These are phyloP conservation scores for Anoplophora glabripennis DNA, from an alignment of 1,140 invertebrate genomes.

Conservation along the genomic window DNA sequence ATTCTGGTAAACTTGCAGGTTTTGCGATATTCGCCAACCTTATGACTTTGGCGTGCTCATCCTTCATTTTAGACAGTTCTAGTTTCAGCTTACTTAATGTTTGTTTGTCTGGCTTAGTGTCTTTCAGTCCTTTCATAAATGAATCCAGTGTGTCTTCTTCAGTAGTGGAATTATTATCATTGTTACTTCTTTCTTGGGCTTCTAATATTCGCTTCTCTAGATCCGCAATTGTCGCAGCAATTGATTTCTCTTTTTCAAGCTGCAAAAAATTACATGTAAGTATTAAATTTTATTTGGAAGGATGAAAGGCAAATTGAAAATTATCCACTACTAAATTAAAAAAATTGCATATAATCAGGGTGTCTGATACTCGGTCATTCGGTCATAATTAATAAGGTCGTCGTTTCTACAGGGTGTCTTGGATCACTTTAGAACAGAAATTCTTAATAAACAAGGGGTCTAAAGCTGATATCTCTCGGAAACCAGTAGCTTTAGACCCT, in stretches of 20 bases:
- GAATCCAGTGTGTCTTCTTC: conserved; percentile 67
- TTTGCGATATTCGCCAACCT: conserved; percentile 74
- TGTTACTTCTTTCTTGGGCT: conserved; percentile 47
- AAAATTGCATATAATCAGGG: no score
- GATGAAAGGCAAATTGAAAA: no score
- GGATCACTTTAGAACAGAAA: no score
- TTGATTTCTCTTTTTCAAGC: conserved; percentile 65
- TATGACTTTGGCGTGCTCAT: conserved; percentile 65
- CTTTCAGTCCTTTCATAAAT: conserved; percentile 66
- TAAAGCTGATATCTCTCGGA: no score
- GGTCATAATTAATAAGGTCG: no score
- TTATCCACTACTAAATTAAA: no score
- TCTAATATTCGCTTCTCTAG: conserved; percentile 60
- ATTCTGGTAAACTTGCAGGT: conserved; percentile 64
- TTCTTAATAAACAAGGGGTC: no score
- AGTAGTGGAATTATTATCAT: conserved; percentile 38
- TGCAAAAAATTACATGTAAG: conserved; percentile 46
- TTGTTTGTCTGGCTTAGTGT: conserved; percentile 52
- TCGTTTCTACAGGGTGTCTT: no score
- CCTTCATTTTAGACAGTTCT: conserved; percentile 65
- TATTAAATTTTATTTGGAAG: no score
- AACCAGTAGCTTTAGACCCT: no score
- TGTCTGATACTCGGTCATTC: no score
- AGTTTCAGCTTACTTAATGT: conserved; percentile 54
- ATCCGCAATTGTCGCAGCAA: conserved; percentile 58